A percentile compares a stretch with the other conserved stretches of the same genome.
Conservation (phyloP, 2,113 vertebrate genomes). For the Dromiciops gliroides region DNA sequence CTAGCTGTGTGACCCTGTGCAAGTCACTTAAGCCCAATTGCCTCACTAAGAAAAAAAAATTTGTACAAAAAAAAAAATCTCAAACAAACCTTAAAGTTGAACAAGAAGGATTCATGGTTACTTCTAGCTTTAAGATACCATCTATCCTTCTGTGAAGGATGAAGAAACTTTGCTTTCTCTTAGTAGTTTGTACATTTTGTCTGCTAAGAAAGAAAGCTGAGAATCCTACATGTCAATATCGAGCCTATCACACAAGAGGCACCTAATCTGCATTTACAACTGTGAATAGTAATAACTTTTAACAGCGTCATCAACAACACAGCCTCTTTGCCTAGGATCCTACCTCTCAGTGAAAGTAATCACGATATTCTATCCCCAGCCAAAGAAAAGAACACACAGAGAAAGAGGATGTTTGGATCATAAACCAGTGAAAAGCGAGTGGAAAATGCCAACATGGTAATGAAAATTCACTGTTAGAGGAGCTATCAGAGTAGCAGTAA, state of each 20-base stretch:
- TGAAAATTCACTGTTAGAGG: slow-evolving; percentile 44
- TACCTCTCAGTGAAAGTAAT: slow-evolving; percentile 35
- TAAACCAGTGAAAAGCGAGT: slow-evolving; percentile 53
- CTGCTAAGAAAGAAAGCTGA: neutral
- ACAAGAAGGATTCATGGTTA: neutral
- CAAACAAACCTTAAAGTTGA: neutral
- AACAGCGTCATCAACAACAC: slow-evolving; percentile 45
- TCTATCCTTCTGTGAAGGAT: neutral
- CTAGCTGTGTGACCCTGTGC: too few species aligned
- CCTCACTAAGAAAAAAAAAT: too few species aligned
- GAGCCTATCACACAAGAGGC: neutral
- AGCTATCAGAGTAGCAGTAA: slow-evolving; percentile 47
- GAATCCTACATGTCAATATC: neutral
- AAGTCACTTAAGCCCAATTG: too few species aligned
- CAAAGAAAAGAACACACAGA: slow-evolving; percentile 49
- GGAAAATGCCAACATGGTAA: slow-evolving; percentile 53
- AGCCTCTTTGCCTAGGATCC: slow-evolving; percentile 30
- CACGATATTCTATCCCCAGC: slow-evolving; percentile 26
- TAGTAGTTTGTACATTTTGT: neutral
- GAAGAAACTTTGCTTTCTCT: neutral
- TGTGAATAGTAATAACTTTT: slow-evolving; percentile 51
- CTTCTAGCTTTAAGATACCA: neutral
- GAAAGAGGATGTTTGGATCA: slow-evolving; percentile 57
- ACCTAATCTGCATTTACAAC: slow-evolving; percentile 54
- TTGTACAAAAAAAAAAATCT: too few species aligned